Evolutionary conservation across 2,888 invertebrate species (phyloP), one percentile per base, ranked within the genome.

Genomic region (Hyposoter didymator): DNA sequence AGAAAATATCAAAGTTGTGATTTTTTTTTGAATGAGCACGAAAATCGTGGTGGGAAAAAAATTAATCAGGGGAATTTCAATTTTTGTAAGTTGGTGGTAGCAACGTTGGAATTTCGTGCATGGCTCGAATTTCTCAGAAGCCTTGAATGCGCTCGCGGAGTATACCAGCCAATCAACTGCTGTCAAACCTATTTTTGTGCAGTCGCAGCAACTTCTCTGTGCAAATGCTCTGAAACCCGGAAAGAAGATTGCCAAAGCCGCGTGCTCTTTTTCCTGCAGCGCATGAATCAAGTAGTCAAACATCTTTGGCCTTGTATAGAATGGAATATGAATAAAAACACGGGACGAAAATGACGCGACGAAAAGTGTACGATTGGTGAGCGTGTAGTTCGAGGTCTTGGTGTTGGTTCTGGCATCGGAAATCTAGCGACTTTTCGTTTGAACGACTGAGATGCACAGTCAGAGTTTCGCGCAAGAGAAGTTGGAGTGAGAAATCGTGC

Each of bases 401-500:
- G 39, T 39, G 39, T 39, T 39, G 39, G 49, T n/a, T 49, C 49
- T n/a, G 49, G 49, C 49, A 17, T n/a, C 49, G 49, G 49, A 6
- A 4, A 19, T 2, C 19, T 1, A 55, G 55, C 6, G 14, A 22
- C 49, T 43, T 39, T 22, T 7, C 2, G 39, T 45, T 14, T 12
- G 14, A 43, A 28, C 14, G 32, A 49, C 70, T 28, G 45, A 17
- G 59, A 35, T 39, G 7, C 4, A 59, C 43, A 45, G 2, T n/a
- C 2, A n/a, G 32, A 64, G 62, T 55, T 62, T 66, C 59, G 70
- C 64, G 80, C 74, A 39, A 17, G 14, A 64, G n/a, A 39, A 17
- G 69, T 17, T 69, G 75, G 70, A 76, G 70, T 7, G 82, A 76
- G 62, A 49, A 78, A 75, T 55, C 22, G 35, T 35, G 55, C 35